Evolutionary conservation across 1,140 invertebrate species (phyloP).

Genomic region (Drosophila funebris): DNA sequence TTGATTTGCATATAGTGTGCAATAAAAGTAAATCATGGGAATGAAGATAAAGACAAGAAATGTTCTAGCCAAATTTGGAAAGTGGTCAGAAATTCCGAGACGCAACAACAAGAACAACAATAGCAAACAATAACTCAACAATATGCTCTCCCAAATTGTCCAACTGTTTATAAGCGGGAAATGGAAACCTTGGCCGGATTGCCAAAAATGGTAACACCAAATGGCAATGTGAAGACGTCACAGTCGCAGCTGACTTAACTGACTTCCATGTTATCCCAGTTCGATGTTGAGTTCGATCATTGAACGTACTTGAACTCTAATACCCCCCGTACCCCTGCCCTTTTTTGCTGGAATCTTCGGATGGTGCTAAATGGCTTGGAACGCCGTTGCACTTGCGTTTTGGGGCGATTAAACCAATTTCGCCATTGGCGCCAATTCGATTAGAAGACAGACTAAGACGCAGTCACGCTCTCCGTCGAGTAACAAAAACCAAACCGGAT

Average conservation of each 20-base stretch:
- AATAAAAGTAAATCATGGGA: slow-evolving; percentile 75
- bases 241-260: slow-evolving; percentile 10
- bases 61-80: slow-evolving; percentile 55
- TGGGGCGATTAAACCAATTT: slow-evolving; percentile 27
- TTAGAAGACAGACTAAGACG: slow-evolving; percentile 61
- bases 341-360: not conserved
- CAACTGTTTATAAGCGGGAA: slow-evolving; percentile 51
- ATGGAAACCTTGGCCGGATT: slow-evolving; percentile 69
- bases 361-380: slow-evolving; percentile 68
- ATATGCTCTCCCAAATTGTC: slow-evolving; percentile 15
- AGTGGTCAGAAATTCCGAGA: slow-evolving; percentile 50
- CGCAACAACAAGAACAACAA: not conserved
- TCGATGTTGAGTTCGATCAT: slow-evolving; percentile 4
- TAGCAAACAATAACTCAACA: not conserved
- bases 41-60: slow-evolving; percentile 42
- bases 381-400: slow-evolving; percentile 39
- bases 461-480: slow-evolving; percentile 22
- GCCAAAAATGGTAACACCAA: slow-evolving; percentile 40
- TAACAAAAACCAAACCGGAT: slow-evolving; percentile 56
- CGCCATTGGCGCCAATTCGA: slow-evolving; percentile 63
- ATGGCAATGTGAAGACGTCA: slow-evolving; percentile 55
- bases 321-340: too few species aligned
- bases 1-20: slow-evolving; percentile 68
- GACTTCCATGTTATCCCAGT: not conserved
- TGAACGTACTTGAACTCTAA: slow-evolving; percentile 72